A percentile compares a stretch with the other conserved stretches of the same genome.
Conservation (phyloP, 2,113 vertebrate genomes). For the Speoplatyrhinus poulsoni region DNA sequence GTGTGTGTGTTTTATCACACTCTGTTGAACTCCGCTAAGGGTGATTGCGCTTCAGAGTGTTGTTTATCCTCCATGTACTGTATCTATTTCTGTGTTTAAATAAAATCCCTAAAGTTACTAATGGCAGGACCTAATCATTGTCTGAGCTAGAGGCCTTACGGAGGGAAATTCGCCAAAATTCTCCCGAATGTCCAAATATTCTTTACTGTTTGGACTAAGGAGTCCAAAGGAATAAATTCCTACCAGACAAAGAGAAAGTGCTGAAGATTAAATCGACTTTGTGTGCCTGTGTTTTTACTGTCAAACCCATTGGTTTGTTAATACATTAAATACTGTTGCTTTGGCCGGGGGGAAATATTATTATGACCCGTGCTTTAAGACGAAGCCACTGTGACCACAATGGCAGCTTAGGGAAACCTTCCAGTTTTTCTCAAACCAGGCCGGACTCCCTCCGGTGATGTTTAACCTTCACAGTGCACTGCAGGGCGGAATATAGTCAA, state of each 20-base stretch:
- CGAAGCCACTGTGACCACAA: constrained; percentile 27
- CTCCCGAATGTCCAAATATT: too few relatives aligned
- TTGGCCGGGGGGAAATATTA: constrained; percentile 33
- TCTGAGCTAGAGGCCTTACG: constrained; percentile 17
- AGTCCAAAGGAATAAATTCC: too few relatives aligned
- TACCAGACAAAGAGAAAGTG: background rate
- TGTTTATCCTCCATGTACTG: constrained; percentile 36
- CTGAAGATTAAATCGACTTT: background rate
- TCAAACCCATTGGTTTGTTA: background rate
- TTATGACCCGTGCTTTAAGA: constrained; percentile 14
- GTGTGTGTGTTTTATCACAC: constrained; percentile 27
- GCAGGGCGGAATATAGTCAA: constrained; percentile 13
- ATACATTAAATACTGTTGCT: background rate
- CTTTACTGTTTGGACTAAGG: too few relatives aligned
- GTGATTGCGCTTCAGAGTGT: constrained; percentile 54
- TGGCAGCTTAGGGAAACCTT: constrained; percentile 25
- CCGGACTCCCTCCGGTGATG: constrained; percentile 23
- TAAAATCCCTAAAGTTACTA: constrained; percentile 38
- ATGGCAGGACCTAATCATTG: constrained; percentile 37
- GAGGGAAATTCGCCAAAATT: background rate
- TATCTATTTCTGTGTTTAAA: constrained; percentile 54
- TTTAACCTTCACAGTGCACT: constrained; percentile 40
- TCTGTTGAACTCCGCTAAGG: constrained; percentile 33
- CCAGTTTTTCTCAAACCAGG: constrained; percentile 19
- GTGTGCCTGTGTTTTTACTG: constrained; percentile 12